Evolutionary conservation across 2,797 vertebrate genomes (phyloP).

Genomic region (Muraenolepis orangiensis): DNA sequence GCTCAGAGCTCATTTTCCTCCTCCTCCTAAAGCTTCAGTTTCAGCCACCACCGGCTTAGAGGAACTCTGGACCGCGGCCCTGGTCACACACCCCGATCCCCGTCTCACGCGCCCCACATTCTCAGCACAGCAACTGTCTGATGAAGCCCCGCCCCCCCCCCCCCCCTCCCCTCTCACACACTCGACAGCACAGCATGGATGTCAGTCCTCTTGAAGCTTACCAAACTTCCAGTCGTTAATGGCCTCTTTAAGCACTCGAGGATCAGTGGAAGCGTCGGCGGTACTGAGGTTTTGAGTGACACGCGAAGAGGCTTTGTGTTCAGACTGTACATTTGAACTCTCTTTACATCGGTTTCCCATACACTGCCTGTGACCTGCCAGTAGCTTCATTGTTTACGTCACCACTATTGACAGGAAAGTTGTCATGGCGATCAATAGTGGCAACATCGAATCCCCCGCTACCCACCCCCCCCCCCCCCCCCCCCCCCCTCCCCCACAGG

Average conservation of each 20-base stretch:
- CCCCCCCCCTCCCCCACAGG: too few relatives aligned
- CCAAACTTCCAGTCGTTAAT: not conserved
- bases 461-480: too few relatives aligned
- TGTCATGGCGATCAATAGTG: not conserved
- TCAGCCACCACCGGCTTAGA: not conserved
- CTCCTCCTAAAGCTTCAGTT: constrained; percentile 1
- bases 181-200: not conserved
- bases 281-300: not conserved
- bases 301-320: not conserved
- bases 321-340: not conserved
- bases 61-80: not conserved
- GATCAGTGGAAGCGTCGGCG: not conserved
- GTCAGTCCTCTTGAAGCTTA: not conserved
- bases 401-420: not conserved
- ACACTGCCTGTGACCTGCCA: not conserved
- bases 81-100: not conserved
- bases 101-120: not conserved
- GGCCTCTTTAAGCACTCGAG: not conserved
- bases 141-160: not conserved
- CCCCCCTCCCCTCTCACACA: not conserved
- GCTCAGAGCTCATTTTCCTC: constrained; percentile 7
- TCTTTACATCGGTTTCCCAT: not conserved
- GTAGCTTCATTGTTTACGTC: not conserved
- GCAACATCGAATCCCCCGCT: not conserved
- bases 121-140: not conserved